Percentiles rank a stretch among this genome's conserved stretches.
phyloP scores from a whole-genome alignment of 2,113 vertebrate genomes.

The Lamprotornis superbus region DNA sequence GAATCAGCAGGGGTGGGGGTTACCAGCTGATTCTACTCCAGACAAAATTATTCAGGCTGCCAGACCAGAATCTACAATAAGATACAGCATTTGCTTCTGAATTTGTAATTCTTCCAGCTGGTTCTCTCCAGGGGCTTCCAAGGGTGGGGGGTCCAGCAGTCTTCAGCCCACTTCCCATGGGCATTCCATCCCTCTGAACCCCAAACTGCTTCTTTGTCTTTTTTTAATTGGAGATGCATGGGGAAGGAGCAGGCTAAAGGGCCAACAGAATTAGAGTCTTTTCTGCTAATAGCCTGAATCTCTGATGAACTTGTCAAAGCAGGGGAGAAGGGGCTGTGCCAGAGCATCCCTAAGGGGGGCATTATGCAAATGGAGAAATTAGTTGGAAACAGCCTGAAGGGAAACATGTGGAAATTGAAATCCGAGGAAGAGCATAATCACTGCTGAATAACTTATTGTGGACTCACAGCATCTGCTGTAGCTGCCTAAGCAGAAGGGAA shows the following conservation, averaged over 20 bases:
- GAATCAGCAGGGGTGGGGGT: not conserved
- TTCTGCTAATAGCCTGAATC: constrained; percentile 3
- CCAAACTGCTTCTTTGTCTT: not conserved
- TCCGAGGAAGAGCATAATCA: not conserved
- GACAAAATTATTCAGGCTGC: not conserved
- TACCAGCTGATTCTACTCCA: not conserved
- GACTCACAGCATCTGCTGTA: not conserved
- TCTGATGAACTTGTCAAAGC: not conserved
- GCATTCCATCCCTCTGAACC: not conserved
- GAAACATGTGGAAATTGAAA: constrained; percentile 60
- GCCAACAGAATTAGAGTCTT: constrained; percentile 16
- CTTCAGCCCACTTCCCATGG: not conserved
- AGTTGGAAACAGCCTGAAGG: constrained; percentile 57
- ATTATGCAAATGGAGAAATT: constrained; percentile 60
- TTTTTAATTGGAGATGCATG: not conserved
- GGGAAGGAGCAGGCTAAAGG: not conserved
- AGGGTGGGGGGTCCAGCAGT: not conserved
- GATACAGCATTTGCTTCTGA: not conserved
- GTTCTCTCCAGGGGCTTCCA: not conserved
- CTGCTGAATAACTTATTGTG: constrained; percentile 53
- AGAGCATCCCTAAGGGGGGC: constrained; percentile 17
- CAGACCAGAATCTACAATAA: not conserved
- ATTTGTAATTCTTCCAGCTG: not conserved
- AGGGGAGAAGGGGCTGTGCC: not conserved
- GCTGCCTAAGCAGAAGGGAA: constrained; percentile 6